Conservation (phyloP, 2,113 vertebrate genomes). For the Alexandromys fortis region DNA sequence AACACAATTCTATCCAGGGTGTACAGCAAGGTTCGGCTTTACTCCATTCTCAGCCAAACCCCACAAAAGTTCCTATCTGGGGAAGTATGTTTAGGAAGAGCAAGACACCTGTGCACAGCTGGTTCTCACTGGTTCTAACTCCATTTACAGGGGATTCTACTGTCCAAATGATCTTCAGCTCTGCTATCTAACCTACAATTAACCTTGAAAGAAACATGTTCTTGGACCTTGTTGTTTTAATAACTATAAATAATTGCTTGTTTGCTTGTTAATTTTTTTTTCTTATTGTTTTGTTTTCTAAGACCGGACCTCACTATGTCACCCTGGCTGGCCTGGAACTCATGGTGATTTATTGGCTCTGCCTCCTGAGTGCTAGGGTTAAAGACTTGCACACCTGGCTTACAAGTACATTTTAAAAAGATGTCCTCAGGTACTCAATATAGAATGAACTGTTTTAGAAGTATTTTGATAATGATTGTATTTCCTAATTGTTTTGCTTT, state of each 20-base stretch:
- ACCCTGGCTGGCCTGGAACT: neutral
- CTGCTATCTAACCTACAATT: conserved; percentile 42
- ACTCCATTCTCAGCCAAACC: conserved; percentile 3
- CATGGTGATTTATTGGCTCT: neutral
- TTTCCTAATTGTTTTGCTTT: conserved; percentile 23
- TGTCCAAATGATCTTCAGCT: neutral
- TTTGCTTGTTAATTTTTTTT: neutral
- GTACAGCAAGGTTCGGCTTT: neutral
- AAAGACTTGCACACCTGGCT: neutral
- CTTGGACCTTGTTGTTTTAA: conserved; percentile 43
- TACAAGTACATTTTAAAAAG: neutral
- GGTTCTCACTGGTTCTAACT: neutral
- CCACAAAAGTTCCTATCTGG: neutral
- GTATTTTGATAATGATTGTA: conserved; percentile 34
- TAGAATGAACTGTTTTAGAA: neutral
- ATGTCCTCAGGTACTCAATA: conserved; percentile 23
- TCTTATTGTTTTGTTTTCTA: neutral
- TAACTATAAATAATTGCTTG: neutral
- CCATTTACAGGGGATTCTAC: neutral
- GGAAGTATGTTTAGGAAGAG: neutral
- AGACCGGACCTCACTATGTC: neutral
- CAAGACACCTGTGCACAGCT: neutral
- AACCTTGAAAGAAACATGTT: neutral
- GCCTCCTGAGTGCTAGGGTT: neutral
- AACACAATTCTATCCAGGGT: neutral